Evolutionary conservation across 2,888 invertebrate species (phyloP), one percentile per base, ranked within the genome.

Genomic region (Eumacrocentrus americanus): DNA sequence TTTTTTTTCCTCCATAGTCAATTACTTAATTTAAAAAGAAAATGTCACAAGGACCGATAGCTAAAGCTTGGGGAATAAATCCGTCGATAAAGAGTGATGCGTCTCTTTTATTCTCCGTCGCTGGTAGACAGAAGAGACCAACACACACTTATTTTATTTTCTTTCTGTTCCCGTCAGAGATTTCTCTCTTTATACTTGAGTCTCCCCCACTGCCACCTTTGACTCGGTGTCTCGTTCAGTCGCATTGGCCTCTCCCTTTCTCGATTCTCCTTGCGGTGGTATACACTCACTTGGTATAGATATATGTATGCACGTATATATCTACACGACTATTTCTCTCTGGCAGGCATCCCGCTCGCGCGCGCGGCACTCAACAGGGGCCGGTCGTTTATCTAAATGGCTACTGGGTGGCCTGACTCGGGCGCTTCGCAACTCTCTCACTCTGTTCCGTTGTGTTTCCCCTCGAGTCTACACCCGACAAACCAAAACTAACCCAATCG

Each of bases 351-450:
- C 72, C 75, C 73, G 72, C 58, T 59, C 51, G 52, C 72, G 69
- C 61, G 60, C 40, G 48, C 72, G 69, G 74, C 76, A 75, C 75
- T 76, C 74, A 72, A 73, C 75, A 69, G 76, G 73, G 72, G 70
- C 74, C 71, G 73, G 72, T 75, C 76, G 76, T 78, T 78, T 78
- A 77, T 78, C 77, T 77, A 77, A 77, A 77, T 76, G 76, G 76
- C 78, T 78, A 78, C 76, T 76, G 75, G 76, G 76, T 76, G 76
- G 76, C 74, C 75, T 64, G 70, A 61, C 64, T 64, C 63, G 68
- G 58, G 63, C 65, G 63, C 67, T 66, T 69, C 63, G 35, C 38
- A 53, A 59, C 47, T 47, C 53, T 22, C 44, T 62, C 52, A 22
- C 56, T 48, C 40, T 35, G n/a, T n/a, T 48, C 40, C 48, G 12